These are phyloP conservation scores for Neosilurus hyrtlii DNA, from an alignment of 2,797 vertebrate species.

Conservation along the genomic window DNA sequence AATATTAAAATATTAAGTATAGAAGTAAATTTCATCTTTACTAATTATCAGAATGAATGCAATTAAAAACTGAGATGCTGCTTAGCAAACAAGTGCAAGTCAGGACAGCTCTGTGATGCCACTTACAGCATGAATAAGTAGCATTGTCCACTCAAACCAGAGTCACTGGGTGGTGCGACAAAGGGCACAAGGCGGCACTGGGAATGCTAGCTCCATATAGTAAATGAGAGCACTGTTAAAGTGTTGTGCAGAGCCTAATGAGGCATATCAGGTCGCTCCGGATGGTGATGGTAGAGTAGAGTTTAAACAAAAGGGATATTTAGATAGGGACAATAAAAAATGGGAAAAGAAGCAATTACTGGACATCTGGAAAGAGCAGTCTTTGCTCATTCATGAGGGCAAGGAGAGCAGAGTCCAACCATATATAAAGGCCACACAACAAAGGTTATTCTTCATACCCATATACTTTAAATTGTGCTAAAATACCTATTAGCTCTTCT, in stretches of 20 bases:
- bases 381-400: not conserved
- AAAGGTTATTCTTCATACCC: not conserved
- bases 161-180: constrained; percentile 30
- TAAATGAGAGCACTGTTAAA: constrained; percentile 53
- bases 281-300: constrained; percentile 28
- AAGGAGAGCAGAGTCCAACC: not conserved
- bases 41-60: not conserved
- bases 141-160: constrained; percentile 48
- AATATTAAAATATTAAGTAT: too few species aligned
- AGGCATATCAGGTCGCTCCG: constrained; percentile 3
- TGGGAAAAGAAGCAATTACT: not conserved
- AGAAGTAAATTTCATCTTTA: not conserved
- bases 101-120: constrained; percentile 26
- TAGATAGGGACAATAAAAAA: constrained; percentile 3
- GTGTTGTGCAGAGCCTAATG: constrained; percentile 32
- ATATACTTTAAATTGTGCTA: not conserved
- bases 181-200: constrained; percentile 36
- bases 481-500: not conserved
- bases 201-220: constrained; percentile 36
- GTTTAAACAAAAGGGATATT: constrained; percentile 38
- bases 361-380: not conserved
- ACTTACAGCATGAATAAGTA: constrained; percentile 39
- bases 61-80: not conserved
- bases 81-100: constrained; percentile 34
- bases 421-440: not conserved